Conservation (phyloP, 2,113 vertebrate genomes). For the Caloenas nicobarica region DNA sequence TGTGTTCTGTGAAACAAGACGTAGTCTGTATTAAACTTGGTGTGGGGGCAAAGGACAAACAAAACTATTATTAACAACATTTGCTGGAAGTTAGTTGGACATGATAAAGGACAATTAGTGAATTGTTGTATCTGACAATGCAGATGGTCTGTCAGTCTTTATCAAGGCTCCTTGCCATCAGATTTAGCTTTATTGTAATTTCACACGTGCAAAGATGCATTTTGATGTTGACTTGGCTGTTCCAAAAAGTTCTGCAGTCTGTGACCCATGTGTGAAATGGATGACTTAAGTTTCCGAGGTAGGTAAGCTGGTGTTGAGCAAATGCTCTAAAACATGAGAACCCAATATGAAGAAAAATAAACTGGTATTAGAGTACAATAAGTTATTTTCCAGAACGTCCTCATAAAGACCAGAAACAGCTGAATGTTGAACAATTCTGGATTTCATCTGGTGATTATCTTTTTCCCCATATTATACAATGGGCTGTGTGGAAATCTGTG, state of each 20-base stretch:
- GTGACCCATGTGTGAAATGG: not conserved
- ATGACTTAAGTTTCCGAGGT: not conserved
- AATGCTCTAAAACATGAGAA: not conserved
- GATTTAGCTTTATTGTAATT: not conserved
- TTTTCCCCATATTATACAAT: not conserved
- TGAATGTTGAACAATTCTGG: not conserved
- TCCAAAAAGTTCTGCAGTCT: not conserved
- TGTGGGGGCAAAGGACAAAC: not conserved
- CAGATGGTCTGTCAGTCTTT: not conserved
- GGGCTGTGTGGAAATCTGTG: not conserved
- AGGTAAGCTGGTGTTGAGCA: not conserved
- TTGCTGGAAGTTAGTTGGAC: not conserved
- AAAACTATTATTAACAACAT: not conserved
- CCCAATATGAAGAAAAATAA: not conserved
- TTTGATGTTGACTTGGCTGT: not conserved
- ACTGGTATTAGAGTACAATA: not conserved
- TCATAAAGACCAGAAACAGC: not conserved
- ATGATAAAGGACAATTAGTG: not conserved
- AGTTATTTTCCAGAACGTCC: not conserved
- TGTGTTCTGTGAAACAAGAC: not conserved
- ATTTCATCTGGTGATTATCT: not conserved
- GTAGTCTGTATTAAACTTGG: not conserved
- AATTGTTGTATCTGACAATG: not conserved
- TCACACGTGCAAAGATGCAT: not conserved
- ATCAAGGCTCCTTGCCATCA: not conserved